phyloP scores from a whole-genome alignment of 35 echinoderm and acorn worm genomes.

The Stichopus chloronotus region DNA sequence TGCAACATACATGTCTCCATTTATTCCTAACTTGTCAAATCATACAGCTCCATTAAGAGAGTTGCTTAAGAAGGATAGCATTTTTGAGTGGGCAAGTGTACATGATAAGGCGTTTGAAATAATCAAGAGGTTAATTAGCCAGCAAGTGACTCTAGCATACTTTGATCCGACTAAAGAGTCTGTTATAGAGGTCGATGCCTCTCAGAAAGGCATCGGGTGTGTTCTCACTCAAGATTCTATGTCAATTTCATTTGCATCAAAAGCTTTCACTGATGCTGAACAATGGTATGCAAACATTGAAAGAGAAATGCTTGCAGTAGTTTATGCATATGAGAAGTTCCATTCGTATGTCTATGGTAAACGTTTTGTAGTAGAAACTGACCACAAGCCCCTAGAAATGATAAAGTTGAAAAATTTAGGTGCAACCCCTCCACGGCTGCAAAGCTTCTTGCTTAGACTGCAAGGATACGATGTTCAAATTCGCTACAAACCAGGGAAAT shows the following conservation, averaged over 20 bases:
- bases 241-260: conserved; percentile 49
- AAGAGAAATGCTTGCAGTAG: conserved; percentile 68
- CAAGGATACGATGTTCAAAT: conserved; percentile 21
- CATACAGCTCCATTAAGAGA: conserved; percentile 46
- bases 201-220: conserved; percentile 46
- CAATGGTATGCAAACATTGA: conserved; percentile 57
- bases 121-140: conserved; percentile 51
- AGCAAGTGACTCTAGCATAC: conserved; percentile 59
- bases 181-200: conserved; percentile 58
- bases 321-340: conserved; percentile 67
- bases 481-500: conserved; percentile 26
- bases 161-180: conserved; percentile 64
- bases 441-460: background rate
- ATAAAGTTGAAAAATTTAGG: conserved; percentile 34
- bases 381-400: conserved; percentile 66
- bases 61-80: conserved; percentile 37
- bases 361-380: conserved; percentile 56
- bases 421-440: conserved; percentile 43
- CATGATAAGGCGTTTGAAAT: conserved; percentile 39
- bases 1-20: conserved; percentile 29
- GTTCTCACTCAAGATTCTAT: conserved; percentile 43
- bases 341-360: conserved; percentile 77
- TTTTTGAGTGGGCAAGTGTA: conserved; percentile 29
- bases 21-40: conserved; percentile 16
- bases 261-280: conserved; percentile 52